Evolutionary conservation across 2,113 vertebrate genomes (phyloP).

Genomic region (Lagopus leucura): DNA sequence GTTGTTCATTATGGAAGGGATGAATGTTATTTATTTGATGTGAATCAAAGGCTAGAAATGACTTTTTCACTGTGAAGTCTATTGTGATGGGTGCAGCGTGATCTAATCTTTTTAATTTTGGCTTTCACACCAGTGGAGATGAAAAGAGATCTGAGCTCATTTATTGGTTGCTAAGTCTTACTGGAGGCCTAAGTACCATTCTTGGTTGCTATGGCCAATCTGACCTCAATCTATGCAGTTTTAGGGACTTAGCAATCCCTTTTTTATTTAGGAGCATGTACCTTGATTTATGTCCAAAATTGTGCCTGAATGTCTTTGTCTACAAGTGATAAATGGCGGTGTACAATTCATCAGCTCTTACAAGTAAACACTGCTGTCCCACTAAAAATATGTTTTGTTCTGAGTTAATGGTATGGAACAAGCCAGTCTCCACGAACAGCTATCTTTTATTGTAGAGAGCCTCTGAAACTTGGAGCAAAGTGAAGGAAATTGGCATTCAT

Average conservation of each 20-base stretch:
- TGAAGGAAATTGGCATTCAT: constrained; percentile 79
- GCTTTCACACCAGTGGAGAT: constrained; percentile 82
- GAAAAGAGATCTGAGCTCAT: constrained; percentile 83
- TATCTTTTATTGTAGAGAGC: constrained; percentile 79
- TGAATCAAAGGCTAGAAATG: constrained; percentile 82
- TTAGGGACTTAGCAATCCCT: constrained; percentile 75
- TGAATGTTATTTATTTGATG: constrained; percentile 85
- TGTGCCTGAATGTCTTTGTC: constrained; percentile 80
- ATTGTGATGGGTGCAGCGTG: constrained; percentile 80
- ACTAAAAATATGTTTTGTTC: constrained; percentile 86
- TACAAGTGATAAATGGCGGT: constrained; percentile 77
- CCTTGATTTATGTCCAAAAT: constrained; percentile 85
- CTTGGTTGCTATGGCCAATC: constrained; percentile 80
- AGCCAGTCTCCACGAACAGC: constrained; percentile 79
- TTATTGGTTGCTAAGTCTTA: constrained; percentile 83
- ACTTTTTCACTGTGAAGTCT: constrained; percentile 82
- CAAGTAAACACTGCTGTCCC: constrained; percentile 83
- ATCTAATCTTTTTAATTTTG: constrained; percentile 89
- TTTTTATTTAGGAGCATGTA: constrained; percentile 78
- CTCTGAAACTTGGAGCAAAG: constrained; percentile 80
- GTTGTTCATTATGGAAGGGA: constrained; percentile 83
- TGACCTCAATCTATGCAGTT: constrained; percentile 82
- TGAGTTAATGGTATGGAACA: constrained; percentile 85
- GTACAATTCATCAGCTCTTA: constrained; percentile 81
- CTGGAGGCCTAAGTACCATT: constrained; percentile 77